Evolutionary conservation across 2,797 vertebrate species (phyloP).

Genomic region (Leptodon cayanensis): DNA sequence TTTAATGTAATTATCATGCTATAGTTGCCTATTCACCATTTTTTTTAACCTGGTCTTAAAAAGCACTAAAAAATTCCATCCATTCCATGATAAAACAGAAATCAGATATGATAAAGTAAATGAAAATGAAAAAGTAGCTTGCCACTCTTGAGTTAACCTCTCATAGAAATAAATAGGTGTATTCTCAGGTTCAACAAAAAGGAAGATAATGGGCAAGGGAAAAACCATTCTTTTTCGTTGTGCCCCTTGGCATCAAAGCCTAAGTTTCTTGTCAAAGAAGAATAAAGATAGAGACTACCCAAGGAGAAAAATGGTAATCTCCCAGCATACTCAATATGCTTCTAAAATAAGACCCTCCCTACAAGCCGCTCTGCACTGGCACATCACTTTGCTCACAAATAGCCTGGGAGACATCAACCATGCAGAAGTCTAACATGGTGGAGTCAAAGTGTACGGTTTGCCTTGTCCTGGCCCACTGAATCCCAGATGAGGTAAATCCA

Average conservation of each 20-base stretch:
- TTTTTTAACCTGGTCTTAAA: background rate
- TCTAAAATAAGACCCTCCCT: background rate
- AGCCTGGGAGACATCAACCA: background rate
- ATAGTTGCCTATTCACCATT: background rate
- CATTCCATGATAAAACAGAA: slow-evolving; percentile 20
- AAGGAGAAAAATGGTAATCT: background rate
- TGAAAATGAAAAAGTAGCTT: slow-evolving; percentile 15
- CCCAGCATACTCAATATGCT: background rate
- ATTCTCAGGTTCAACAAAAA: slow-evolving; percentile 15
- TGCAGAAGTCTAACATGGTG: background rate
- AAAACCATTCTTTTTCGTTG: slow-evolving; percentile 14
- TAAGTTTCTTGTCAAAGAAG: background rate
- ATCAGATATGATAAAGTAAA: slow-evolving; percentile 11
- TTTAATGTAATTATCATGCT: background rate
- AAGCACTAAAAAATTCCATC: slow-evolving; percentile 5
- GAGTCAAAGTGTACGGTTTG: background rate
- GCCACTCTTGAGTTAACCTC: background rate
- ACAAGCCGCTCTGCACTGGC: background rate
- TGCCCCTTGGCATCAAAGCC: slow-evolving; percentile 13
- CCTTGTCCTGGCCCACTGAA: background rate
- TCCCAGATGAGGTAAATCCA: background rate
- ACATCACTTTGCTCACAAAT: background rate
- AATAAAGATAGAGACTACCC: background rate
- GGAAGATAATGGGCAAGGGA: background rate
- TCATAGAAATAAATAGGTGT: slow-evolving; percentile 17